phyloP scores from a whole-genome alignment of 1,140 invertebrate genomes.

The Ceratina calcarata region DNA sequence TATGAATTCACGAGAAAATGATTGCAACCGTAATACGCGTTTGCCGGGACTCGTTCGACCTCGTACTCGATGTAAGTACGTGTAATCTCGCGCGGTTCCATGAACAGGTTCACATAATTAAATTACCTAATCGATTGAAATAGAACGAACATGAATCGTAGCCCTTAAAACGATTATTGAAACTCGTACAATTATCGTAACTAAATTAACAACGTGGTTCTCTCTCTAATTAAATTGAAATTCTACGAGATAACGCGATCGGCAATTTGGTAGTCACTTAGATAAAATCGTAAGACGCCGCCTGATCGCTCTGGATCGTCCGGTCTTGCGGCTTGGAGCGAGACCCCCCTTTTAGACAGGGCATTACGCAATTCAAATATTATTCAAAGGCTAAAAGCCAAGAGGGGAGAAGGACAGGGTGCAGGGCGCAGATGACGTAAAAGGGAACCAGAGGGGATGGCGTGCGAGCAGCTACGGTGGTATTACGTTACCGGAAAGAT shows the following conservation, averaged over 20 bases:
- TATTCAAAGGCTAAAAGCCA: slow-evolving; percentile 80
- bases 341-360: slow-evolving; percentile 61
- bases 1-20: neutral
- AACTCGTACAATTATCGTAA: no score
- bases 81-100: no score
- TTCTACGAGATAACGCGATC: neutral
- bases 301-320: slow-evolving; percentile 74
- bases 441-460: slow-evolving; percentile 42
- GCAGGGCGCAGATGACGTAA: slow-evolving; percentile 72
- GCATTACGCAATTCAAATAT: slow-evolving; percentile 81
- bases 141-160: no score
- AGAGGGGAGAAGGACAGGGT: slow-evolving; percentile 38
- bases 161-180: no score
- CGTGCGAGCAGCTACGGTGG: slow-evolving; percentile 56
- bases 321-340: slow-evolving; percentile 62
- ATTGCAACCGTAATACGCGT: neutral
- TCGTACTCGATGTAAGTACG: no score
- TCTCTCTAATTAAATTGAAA: neutral
- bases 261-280: neutral
- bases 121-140: no score
- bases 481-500: slow-evolving; percentile 70
- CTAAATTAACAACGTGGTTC: neutral
- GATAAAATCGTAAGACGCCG: slow-evolving; percentile 58
- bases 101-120: no score
- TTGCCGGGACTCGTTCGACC: neutral